phyloP scores from a whole-genome alignment of 2,888 invertebrate species.

The Phalera bucephala region DNA sequence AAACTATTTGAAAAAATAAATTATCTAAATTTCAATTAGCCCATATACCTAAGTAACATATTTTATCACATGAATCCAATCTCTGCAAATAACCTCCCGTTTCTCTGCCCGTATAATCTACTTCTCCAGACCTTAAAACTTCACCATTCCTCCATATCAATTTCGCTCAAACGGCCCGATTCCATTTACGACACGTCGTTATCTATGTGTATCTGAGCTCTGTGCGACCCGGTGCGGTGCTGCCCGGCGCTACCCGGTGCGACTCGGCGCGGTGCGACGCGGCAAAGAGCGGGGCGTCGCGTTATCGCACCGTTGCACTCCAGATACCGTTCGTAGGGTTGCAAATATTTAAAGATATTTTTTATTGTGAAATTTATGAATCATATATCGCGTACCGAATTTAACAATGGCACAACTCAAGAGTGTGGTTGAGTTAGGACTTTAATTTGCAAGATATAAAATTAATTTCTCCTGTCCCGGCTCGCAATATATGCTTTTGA shows the following conservation, averaged over 20 bases:
- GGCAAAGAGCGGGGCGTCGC: constrained; percentile 28
- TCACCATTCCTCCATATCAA: constrained; percentile 37
- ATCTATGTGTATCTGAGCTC: constrained; percentile 40
- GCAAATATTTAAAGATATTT: neutral
- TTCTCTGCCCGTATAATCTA: constrained; percentile 9
- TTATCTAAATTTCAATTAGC: too few species aligned
- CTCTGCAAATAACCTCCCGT: too few species aligned
- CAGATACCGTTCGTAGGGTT: constrained; percentile 16
- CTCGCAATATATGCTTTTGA: too few species aligned
- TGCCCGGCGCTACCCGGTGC: neutral
- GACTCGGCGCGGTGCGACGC: constrained; percentile 17
- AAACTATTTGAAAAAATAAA: too few species aligned
- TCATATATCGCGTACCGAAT: too few species aligned
- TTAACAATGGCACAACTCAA: neutral
- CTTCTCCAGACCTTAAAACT: constrained; percentile 14
- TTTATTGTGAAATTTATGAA: too few species aligned
- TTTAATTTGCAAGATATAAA: too few species aligned
- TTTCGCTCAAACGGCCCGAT: constrained; percentile 43
- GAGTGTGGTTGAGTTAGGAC: too few species aligned
- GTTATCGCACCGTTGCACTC: constrained; percentile 31
- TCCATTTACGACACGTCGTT: constrained; percentile 42
- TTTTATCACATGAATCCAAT: too few species aligned
- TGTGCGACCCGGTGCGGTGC: constrained; percentile 12
- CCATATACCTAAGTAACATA: too few species aligned
- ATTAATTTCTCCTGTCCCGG: too few species aligned